Conservation (phyloP, 2,797 vertebrate species). For the Bryconaethiops microstoma region DNA sequence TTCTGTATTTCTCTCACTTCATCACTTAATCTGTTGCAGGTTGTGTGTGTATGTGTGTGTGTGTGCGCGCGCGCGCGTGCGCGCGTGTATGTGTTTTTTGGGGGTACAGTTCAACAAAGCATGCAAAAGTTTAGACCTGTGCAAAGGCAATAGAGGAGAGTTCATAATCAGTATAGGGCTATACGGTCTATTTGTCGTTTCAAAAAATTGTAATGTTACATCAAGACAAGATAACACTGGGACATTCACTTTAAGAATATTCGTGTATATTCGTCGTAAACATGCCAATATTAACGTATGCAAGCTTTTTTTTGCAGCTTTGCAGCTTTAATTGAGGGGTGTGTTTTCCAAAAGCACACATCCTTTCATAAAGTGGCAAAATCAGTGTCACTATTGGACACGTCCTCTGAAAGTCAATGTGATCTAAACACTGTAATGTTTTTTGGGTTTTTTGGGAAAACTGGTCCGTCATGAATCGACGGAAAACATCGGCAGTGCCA, state of each 20-base stretch:
- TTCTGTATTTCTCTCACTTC: conserved; percentile 54
- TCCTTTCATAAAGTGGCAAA: neutral
- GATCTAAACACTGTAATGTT: conserved; percentile 19
- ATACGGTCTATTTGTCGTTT: conserved; percentile 24
- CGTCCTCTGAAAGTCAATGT: neutral
- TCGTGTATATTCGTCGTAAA: conserved; percentile 26
- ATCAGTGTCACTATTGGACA: neutral
- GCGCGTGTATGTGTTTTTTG: conserved; percentile 12
- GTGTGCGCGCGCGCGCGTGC: too few relatives aligned
- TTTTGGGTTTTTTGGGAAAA: neutral
- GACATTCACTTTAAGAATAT: conserved; percentile 47
- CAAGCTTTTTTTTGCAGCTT: conserved; percentile 72
- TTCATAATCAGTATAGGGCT: conserved; percentile 51
- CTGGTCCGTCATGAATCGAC: conserved; percentile 4
- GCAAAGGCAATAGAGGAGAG: conserved; percentile 58
- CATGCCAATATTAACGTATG: conserved; percentile 43
- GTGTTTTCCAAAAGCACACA: conserved; percentile 8
- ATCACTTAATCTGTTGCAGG: conserved; percentile 54
- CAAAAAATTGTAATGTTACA: conserved; percentile 13
- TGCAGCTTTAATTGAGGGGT: conserved; percentile 33
- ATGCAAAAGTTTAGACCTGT: conserved; percentile 68
- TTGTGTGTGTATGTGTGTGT: conserved; percentile 40
- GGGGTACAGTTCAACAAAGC: conserved; percentile 70
- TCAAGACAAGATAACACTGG: conserved; percentile 45
- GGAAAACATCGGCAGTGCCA: conserved; percentile 31